Evolutionary conservation across 2,113 vertebrate species (phyloP), one percentile per base, ranked within the genome.

Genomic region (Oncorhynchus keta): DNA sequence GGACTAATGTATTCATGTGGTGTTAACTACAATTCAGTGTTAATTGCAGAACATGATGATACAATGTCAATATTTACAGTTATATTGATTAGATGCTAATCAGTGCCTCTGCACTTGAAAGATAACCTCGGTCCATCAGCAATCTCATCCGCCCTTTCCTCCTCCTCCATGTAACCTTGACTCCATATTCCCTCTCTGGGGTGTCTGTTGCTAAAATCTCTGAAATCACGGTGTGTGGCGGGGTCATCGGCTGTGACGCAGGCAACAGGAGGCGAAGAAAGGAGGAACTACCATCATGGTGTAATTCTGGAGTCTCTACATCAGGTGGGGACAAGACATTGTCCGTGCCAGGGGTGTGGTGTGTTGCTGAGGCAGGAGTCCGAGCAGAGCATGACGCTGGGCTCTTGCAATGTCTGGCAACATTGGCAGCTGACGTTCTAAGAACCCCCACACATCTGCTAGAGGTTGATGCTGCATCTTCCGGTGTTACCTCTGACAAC

Each of bases 111-210:
- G 83, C 89, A 16, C 81, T 73, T 3, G 90, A 91, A 78, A 98
- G 89, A 76, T 89, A 86, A 2, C 95, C 95, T 4, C 68, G 88
- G 30, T 94, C 85, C 76, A 68, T 91, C 59, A 98, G 89, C 76
- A 92, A 82, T 4, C 75, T 62, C 92, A 96, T 93, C 0, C 96
- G n/a, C 0, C 78, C 79, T 73, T 77, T 91, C 67, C 96, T 92
- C 59, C 83, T 92, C 51, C 95, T 94, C 97, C 97, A 98, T 0
- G 95, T 97, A 65, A 95, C 95, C 71, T 92, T 96, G 2, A 98
- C 0, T 0, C 96, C 97, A 6, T 97, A 99, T 78, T 95, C 92
- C 0, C 82, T 92, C 85, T 97, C 95, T 0, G 96, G 97, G 1
- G 96, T 98, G 51, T 97, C 95, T 2, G 87, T 61, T 3, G 94